Evolutionary conservation across 1,140 invertebrate genomes (phyloP).

Genomic region (Belonocnema kinseyi): DNA sequence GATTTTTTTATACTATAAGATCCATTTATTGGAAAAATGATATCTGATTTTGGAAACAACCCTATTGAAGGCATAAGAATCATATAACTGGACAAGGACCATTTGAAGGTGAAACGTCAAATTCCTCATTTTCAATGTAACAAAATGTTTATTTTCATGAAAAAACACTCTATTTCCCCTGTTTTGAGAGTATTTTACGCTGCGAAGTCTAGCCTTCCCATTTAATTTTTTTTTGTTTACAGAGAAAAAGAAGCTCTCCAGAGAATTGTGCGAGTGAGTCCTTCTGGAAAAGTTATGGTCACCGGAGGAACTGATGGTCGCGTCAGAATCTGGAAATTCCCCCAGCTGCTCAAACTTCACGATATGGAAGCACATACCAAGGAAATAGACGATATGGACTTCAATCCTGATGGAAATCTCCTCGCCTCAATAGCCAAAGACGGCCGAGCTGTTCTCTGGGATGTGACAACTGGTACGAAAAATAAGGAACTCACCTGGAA

Average conservation of each 20-base stretch:
- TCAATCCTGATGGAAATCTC: slow-evolving; percentile 85
- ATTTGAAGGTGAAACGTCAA: too few relatives aligned
- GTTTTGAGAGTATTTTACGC: too few relatives aligned
- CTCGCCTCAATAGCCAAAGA: slow-evolving; percentile 93
- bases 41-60: too few relatives aligned
- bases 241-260: slow-evolving; percentile 84
- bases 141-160: too few relatives aligned
- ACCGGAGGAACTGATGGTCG: slow-evolving; percentile 94
- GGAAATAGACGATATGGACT: slow-evolving; percentile 95
- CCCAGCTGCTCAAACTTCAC: slow-evolving; percentile 82
- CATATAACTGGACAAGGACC: too few relatives aligned
- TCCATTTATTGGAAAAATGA: too few relatives aligned
- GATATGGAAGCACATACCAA: slow-evolving; percentile 84
- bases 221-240: slow-evolving; percentile 38
- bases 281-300: slow-evolving; percentile 85
- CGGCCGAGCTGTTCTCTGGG: slow-evolving; percentile 88
- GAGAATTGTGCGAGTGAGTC: slow-evolving; percentile 89
- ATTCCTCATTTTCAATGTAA: too few relatives aligned
- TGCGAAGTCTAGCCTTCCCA: too few relatives aligned
- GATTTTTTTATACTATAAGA: too few relatives aligned
- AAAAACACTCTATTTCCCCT: too few relatives aligned
- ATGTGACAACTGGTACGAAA: slow-evolving; percentile 80
- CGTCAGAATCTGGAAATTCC: slow-evolving; percentile 92
- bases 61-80: too few relatives aligned
- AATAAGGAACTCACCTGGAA: slow-evolving; percentile 84